A percentile compares a stretch with the other conserved stretches of the same genome.
phyloP scores from a whole-genome alignment of 2,888 invertebrate species.

The Belgica antarctica region DNA sequence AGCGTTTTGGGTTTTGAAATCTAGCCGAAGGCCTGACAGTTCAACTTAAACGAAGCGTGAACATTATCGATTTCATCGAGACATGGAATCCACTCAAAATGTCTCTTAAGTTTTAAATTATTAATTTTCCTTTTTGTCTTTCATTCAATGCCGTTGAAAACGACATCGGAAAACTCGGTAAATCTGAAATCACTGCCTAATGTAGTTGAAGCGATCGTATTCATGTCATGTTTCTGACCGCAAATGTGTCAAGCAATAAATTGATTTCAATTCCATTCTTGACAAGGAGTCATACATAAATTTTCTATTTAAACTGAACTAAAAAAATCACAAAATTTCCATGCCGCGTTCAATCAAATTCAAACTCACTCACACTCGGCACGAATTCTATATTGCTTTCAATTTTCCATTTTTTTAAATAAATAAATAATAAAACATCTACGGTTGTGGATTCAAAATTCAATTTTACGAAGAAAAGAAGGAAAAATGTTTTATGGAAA shows the following conservation, averaged over 20 bases:
- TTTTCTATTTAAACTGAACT: slow-evolving; percentile 36
- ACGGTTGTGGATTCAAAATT: slow-evolving; percentile 10
- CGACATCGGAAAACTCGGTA: background rate
- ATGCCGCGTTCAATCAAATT: slow-evolving; percentile 35
- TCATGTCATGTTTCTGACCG: slow-evolving; percentile 37
- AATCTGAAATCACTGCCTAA: background rate
- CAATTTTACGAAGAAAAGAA: slow-evolving; percentile 16
- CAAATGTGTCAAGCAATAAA: slow-evolving; percentile 43
- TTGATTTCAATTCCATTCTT: slow-evolving; percentile 37
- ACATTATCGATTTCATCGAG: slow-evolving; percentile 3
- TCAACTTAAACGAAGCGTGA: slow-evolving; percentile 25
- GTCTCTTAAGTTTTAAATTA: background rate
- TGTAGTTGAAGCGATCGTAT: background rate
- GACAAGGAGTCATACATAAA: slow-evolving; percentile 43
- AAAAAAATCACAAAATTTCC: slow-evolving; percentile 28
- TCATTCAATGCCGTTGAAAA: background rate
- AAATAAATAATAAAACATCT: slow-evolving; percentile 42
- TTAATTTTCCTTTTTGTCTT: background rate
- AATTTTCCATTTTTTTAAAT: slow-evolving; percentile 44
- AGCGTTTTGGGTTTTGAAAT: background rate
- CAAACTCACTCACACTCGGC: background rate
- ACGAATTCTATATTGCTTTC: slow-evolving; percentile 25
- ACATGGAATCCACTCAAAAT: background rate
- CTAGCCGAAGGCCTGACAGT: background rate
- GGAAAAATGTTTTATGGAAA: slow-evolving; percentile 41